phyloP scores from a whole-genome alignment of 1,140 invertebrate species.

The Drosophila mayri region DNA sequence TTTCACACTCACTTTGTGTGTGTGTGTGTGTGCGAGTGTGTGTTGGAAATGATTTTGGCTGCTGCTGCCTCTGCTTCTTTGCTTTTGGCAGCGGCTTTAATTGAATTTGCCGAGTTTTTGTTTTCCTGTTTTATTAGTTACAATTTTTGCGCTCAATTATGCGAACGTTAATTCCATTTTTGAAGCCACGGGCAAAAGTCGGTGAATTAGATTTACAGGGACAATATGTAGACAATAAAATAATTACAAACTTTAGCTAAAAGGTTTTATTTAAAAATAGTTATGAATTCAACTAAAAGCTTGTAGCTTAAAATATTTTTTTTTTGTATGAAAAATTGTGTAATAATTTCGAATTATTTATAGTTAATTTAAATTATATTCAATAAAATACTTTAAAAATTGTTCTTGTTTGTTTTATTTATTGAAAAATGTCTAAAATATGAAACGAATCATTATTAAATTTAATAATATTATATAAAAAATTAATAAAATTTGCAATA shows the following conservation, averaged over 20 bases:
- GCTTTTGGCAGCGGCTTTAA: slow-evolving; percentile 41
- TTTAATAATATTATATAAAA: no score
- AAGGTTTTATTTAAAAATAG: background rate
- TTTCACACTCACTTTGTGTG: slow-evolving; percentile 60
- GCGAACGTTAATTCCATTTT: slow-evolving; percentile 62
- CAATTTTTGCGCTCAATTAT: slow-evolving; percentile 75
- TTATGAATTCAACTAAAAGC: no score
- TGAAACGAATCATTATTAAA: no score
- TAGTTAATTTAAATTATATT: no score
- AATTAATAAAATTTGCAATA: background rate
- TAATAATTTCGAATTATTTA: no score
- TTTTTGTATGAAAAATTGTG: no score
- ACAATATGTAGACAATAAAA: background rate
- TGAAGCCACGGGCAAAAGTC: slow-evolving; percentile 14
- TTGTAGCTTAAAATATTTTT: no score
- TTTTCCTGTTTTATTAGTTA: slow-evolving; percentile 53
- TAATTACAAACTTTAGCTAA: background rate
- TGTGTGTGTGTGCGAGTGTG: slow-evolving; percentile 3
- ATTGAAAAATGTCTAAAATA: no score
- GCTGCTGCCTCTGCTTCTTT: slow-evolving; percentile 14
- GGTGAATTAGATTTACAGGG: background rate
- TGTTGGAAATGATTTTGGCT: slow-evolving; percentile 23
- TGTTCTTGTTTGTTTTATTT: no score
- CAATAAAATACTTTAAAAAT: no score
- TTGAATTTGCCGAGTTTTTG: slow-evolving; percentile 39